A percentile compares a stretch with the other conserved stretches of the same genome.
Evolutionary conservation across 2,113 vertebrate species (phyloP).

Genomic region (Fregetta grallaria): DNA sequence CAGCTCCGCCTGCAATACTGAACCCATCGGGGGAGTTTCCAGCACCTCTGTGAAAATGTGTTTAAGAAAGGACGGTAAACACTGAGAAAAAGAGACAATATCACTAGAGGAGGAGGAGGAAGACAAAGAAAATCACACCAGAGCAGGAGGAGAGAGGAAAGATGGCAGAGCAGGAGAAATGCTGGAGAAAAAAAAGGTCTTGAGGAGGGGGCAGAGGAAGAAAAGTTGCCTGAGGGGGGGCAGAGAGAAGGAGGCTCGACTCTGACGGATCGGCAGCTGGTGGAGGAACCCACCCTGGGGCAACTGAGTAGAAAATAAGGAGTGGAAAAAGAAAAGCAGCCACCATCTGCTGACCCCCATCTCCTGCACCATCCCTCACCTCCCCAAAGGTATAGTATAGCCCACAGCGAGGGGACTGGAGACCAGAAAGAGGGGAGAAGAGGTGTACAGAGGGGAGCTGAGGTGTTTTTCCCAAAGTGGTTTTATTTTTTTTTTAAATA

Average conservation of each 20-base stretch:
- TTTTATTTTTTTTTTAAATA: neutral
- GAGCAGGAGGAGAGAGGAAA: neutral
- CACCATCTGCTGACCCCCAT: neutral
- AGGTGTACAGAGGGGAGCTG: neutral
- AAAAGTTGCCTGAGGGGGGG: neutral
- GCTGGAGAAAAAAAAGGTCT: neutral
- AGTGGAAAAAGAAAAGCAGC: neutral
- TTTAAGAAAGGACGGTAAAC: neutral
- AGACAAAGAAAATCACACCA: neutral
- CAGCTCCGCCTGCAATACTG: neutral
- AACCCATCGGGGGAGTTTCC: accelerated
- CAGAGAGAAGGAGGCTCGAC: neutral
- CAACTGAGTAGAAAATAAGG: neutral
- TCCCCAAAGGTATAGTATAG: neutral
- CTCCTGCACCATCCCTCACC: neutral
- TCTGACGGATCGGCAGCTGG: accelerated
- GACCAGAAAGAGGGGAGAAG: neutral
- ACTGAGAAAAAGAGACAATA: neutral
- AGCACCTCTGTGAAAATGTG: neutral
- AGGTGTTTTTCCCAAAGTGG: neutral
- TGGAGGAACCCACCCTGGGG: neutral
- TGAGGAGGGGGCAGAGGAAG: neutral
- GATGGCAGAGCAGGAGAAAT: neutral
- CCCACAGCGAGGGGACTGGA: neutral
- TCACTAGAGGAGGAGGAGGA: neutral